Percentiles rank a stretch among this genome's conserved stretches.
phyloP scores from a whole-genome alignment of 2,113 vertebrate species.

The Onychostoma macrolepis region DNA sequence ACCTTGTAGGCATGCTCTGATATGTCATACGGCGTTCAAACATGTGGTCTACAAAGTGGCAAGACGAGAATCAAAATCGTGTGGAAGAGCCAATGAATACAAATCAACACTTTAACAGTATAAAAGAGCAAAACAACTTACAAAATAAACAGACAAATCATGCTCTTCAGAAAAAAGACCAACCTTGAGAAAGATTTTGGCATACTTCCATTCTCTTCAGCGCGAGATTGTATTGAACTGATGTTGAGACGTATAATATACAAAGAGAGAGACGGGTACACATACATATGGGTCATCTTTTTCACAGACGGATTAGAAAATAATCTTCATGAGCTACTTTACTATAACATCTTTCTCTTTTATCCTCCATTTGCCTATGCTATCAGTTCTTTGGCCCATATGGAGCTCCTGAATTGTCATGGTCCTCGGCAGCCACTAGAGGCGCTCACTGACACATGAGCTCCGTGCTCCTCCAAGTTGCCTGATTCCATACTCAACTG shows the following conservation, averaged over 20 bases:
- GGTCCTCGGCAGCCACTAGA: slow-evolving; percentile 32
- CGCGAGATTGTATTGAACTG: slow-evolving; percentile 61
- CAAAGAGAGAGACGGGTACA: slow-evolving; percentile 68
- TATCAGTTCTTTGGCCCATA: slow-evolving; percentile 51
- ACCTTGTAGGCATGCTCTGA: slow-evolving; percentile 49
- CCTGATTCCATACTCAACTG: slow-evolving; percentile 60
- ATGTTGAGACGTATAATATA: slow-evolving; percentile 62
- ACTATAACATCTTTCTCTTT: slow-evolving; percentile 64
- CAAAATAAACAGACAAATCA: slow-evolving; percentile 43
- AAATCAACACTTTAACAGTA: slow-evolving; percentile 48
- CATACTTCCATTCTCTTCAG: slow-evolving; percentile 67
- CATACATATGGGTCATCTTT: slow-evolving; percentile 51
- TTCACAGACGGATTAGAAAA: slow-evolving; percentile 56
- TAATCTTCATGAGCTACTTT: slow-evolving; percentile 71
- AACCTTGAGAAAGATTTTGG: slow-evolving; percentile 68
- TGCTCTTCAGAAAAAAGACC: slow-evolving; percentile 47
- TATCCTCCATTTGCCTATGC: slow-evolving; percentile 59
- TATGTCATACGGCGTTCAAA: slow-evolving; percentile 41
- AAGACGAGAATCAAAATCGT: slow-evolving; percentile 37
- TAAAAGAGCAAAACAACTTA: slow-evolving; percentile 52
- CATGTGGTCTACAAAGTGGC: slow-evolving; percentile 46
- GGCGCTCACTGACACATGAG: slow-evolving; percentile 47
- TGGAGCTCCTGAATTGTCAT: slow-evolving; percentile 21
- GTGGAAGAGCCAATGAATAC: slow-evolving; percentile 47
- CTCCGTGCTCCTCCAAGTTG: background rate